Evolutionary conservation across 2,797 vertebrate genomes (phyloP).

Genomic region (Semotilus atromaculatus): DNA sequence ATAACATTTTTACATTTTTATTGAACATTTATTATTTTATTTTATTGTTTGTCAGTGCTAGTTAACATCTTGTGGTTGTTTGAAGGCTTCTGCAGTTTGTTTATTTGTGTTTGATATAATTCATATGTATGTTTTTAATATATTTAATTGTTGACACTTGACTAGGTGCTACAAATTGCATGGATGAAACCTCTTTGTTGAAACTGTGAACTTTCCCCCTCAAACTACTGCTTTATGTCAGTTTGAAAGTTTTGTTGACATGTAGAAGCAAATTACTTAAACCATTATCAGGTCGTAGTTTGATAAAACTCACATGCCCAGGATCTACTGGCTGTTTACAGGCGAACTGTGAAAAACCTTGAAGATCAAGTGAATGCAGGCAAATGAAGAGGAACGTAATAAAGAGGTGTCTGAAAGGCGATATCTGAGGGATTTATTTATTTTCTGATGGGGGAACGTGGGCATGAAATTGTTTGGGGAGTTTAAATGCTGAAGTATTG

Average conservation of each 20-base stretch:
- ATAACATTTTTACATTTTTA: background rate
- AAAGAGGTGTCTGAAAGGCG: slow-evolving; percentile 75
- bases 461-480: slow-evolving; percentile 68
- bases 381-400: slow-evolving; percentile 62
- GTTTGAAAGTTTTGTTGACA: background rate
- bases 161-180: background rate
- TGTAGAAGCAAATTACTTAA: background rate
- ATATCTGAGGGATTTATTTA: slow-evolving; percentile 83
- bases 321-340: slow-evolving; percentile 50
- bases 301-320: background rate
- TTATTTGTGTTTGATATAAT: background rate
- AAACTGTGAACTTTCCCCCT: background rate
- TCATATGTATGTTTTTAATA: background rate
- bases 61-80: background rate
- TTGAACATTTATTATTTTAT: background rate
- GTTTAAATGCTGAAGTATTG: slow-evolving; percentile 66
- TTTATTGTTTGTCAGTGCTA: background rate
- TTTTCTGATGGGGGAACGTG: slow-evolving; percentile 64
- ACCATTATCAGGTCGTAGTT: background rate
- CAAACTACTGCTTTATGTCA: background rate
- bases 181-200: background rate
- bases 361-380: slow-evolving; percentile 60
- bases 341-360: slow-evolving; percentile 50
- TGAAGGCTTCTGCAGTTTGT: background rate
- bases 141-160: background rate